Percentiles rank a stretch among this genome's conserved stretches.
Conservation (phyloP, 2,888 invertebrate species). For the Peribatodes rhomboidaria region DNA sequence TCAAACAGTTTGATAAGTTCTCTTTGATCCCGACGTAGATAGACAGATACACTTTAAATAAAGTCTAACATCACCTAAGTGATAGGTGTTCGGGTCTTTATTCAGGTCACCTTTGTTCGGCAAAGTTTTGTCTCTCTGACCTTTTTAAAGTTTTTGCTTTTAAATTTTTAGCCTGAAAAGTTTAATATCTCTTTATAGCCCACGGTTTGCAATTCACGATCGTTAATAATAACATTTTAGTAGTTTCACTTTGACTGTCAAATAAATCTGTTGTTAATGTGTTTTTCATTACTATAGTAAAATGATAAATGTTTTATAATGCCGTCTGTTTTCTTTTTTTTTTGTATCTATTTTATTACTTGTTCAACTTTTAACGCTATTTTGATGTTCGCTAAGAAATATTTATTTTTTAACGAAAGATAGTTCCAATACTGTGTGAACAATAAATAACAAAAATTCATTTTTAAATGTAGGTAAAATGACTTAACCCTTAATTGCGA, state of each 20-base stretch:
- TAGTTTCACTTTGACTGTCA: conserved; percentile 21
- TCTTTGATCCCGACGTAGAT: background rate
- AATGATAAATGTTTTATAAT: conserved; percentile 1
- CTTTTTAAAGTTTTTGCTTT: conserved; percentile 20
- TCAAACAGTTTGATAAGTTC: background rate
- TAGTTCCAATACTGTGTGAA: conserved; percentile 14
- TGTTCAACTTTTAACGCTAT: background rate
- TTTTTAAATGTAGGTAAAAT: background rate
- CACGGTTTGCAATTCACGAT: conserved; percentile 13
- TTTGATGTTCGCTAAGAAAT: background rate
- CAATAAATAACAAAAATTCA: background rate
- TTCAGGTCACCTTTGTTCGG: conserved; percentile 19
- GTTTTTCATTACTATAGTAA: conserved; percentile 3
- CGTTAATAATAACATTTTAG: conserved; percentile 25
- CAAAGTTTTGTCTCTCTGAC: conserved; percentile 19
- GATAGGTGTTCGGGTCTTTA: background rate
- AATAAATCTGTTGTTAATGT: conserved; percentile 22
- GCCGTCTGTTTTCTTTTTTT: background rate
- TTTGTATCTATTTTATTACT: background rate
- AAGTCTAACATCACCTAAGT: background rate
- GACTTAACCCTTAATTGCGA: background rate
- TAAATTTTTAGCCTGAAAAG: conserved; percentile 15
- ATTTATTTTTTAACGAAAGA: background rate
- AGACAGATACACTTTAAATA: no score
- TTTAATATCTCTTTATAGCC: conserved; percentile 24